These are phyloP conservation scores for Calliphora vicina DNA, from an alignment of 1,140 invertebrate species.

Conservation along the genomic window DNA sequence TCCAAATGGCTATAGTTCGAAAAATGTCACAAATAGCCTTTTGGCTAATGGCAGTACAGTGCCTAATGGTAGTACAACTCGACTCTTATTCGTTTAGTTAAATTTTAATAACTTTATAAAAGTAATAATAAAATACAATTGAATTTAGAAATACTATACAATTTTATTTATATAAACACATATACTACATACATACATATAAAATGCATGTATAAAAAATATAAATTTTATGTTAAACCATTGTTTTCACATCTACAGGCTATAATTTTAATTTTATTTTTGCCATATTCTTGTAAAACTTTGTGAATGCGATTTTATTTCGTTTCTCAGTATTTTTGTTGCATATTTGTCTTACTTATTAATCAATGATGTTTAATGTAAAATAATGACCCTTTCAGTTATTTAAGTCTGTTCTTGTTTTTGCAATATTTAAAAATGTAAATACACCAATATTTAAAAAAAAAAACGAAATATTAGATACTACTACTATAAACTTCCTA, in stretches of 20 bases:
- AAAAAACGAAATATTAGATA: constrained; percentile 33
- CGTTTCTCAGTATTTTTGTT: not conserved
- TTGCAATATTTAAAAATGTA: constrained; percentile 23
- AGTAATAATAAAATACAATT: not conserved
- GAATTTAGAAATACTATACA: not conserved
- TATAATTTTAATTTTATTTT: not conserved
- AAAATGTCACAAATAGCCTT: constrained; percentile 50
- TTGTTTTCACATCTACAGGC: no score
- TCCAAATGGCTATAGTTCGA: constrained; percentile 46
- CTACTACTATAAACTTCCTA: not conserved
- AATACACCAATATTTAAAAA: not conserved
- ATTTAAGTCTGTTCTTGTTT: not conserved
- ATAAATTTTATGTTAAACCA: no score
- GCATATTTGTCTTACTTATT: not conserved
- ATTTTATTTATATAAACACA: no score
- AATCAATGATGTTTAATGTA: not conserved
- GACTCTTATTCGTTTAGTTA: constrained; percentile 57
- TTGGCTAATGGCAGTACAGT: constrained; percentile 53
- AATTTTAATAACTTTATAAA: not conserved
- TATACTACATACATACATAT: no score
- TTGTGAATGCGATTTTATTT: not conserved
- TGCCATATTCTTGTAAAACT: not conserved
- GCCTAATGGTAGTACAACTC: constrained; percentile 53
- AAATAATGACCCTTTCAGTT: not conserved
- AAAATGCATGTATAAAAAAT: no score